Evolutionary conservation across 2,797 vertebrate genomes (phyloP), one percentile per base, ranked within the genome.

Genomic region (Bradypodion pumilum): DNA sequence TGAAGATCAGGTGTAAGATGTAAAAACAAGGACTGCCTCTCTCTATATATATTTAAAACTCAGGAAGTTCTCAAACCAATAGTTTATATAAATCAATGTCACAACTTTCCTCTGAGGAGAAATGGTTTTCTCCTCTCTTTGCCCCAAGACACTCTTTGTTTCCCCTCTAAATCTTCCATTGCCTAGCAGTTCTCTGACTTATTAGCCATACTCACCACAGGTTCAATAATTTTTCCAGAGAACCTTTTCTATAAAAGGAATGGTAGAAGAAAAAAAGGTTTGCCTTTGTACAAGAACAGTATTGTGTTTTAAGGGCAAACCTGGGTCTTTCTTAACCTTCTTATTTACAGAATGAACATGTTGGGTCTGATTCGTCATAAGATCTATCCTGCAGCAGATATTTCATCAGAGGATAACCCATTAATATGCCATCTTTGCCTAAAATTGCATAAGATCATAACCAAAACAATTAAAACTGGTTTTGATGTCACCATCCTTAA

Each of bases 81-180:
- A 60, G 49, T 77, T 77, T 60, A 83, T 77, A 70, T 77, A 70
- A 77, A 78, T 84, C 74, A 70, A 40, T 60, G 70, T 70, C 65
- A 62, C 23, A 77, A 77, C 66, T 62, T 84, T 84, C 74, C 52
- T 70, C 52, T 37, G 16, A 70, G 66, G 74, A 78, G 32, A 46
- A 77, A 78, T 37, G 40, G 23, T 74, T 59, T 66, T 76, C 12
- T 35, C 52, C 49, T 32, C 21, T 7, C 32, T 35, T 35, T 2
- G 0, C 29, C 49, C 3, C 49, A 37, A 82, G 37, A 52, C 32
- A 75, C 59, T 7, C 52, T 52, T 65, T 46, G 42, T 25, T 25
- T 29, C 62, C 29, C 68, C 75, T 77, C 52, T 69, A 77, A 77
- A 83, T 60, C 52, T 77, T 75, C 40, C 74, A 32, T 56, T 83